These are phyloP conservation scores for Blennius ocellaris DNA, from an alignment of 2,113 vertebrate species.

Conservation along the genomic window DNA sequence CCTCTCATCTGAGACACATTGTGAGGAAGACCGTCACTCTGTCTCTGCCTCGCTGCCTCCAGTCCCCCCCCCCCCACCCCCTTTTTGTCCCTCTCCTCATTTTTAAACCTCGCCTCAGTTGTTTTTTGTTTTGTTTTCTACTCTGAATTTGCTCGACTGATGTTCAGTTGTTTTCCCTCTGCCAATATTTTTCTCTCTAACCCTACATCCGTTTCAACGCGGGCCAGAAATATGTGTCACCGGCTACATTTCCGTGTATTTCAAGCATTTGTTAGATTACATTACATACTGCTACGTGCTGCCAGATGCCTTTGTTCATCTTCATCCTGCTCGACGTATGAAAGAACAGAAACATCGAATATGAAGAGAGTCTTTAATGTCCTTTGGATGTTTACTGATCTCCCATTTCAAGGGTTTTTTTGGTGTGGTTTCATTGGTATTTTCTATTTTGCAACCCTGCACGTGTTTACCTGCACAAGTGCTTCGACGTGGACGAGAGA, in stretches of 20 bases:
- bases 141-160: constrained; percentile 2
- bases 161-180: background rate
- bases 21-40: constrained; percentile 27
- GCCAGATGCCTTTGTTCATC: background rate
- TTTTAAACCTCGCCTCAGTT: constrained; percentile 30
- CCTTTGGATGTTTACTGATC: background rate
- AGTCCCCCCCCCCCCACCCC: constrained; percentile 25
- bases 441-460: background rate
- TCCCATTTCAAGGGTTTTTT: background rate
- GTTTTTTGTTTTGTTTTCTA: constrained; percentile 3
- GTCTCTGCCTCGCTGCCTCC: constrained; percentile 28
- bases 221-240: constrained; percentile 7
- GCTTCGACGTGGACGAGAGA: constrained; percentile 4
- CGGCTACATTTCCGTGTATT: background rate
- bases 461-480: constrained; percentile 6
- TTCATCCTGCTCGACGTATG: background rate
- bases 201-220: background rate
- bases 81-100: constrained; percentile 12
- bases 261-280: constrained; percentile 4
- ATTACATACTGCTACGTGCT: background rate
- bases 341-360: background rate
- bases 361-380: background rate
- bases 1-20: constrained; percentile 40
- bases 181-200: background rate
- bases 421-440: background rate